Percentiles rank a stretch among this genome's conserved stretches.
Conservation (phyloP, 37 sponge, comb jelly and placozoan genomes). For the Spongilla lacustris region DNA sequence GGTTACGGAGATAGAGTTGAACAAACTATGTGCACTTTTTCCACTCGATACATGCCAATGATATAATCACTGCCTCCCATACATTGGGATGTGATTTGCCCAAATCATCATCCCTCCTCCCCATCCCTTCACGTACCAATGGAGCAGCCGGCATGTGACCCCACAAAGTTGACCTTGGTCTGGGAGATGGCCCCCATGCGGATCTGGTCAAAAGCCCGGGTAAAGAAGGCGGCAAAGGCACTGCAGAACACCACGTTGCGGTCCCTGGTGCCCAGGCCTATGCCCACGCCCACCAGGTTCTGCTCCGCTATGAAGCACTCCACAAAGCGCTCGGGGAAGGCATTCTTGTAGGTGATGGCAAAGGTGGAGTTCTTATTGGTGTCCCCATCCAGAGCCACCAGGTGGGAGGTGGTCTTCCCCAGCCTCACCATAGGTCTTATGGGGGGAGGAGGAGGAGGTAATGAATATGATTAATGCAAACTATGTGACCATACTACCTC, state of each 20-base stretch:
- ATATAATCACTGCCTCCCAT: too few relatives aligned
- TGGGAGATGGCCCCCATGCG: conserved; percentile 99
- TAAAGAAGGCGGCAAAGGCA: conserved; percentile 97
- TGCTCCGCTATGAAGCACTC: conserved; percentile 99
- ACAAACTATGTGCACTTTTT: too few relatives aligned
- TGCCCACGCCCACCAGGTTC: conserved; percentile 94
- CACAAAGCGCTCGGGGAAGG: conserved; percentile 88
- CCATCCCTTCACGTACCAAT: conserved; percentile 56
- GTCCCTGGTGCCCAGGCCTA: conserved; percentile 88
- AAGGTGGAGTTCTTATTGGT: conserved; percentile 99
- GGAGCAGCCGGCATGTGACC: conserved; percentile 92
- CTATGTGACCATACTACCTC: too few relatives aligned
- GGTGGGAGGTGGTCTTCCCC: conserved; percentile 68
- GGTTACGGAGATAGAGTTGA: too few relatives aligned
- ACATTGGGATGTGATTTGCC: too few relatives aligned
- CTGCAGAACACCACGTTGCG: conserved; percentile 90
- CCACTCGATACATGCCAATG: too few relatives aligned
- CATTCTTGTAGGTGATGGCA: conserved; percentile 95
- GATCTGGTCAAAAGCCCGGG: conserved; percentile 98
- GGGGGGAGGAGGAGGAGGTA: conserved; percentile 44
- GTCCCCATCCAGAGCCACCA: conserved; percentile 93
- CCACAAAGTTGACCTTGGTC: conserved; percentile 93
- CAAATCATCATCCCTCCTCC: neutral
- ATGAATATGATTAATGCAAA: neutral
- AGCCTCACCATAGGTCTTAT: conserved; percentile 93